These are phyloP conservation scores for Morone chrysops DNA, from an alignment of 2,113 vertebrate species.

Conservation along the genomic window DNA sequence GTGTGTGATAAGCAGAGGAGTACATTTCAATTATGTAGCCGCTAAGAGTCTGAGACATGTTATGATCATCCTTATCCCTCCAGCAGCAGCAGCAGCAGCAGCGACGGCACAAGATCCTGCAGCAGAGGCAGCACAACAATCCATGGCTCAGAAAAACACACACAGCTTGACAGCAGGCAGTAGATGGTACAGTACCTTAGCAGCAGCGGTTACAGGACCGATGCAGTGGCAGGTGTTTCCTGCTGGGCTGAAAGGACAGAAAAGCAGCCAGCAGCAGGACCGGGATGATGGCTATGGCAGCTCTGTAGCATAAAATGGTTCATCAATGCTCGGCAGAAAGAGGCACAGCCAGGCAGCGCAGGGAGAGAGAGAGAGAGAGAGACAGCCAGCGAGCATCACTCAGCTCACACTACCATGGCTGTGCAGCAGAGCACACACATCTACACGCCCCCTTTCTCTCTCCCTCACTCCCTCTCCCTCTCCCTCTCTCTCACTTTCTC, in stretches of 20 bases:
- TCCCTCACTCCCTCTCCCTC: conserved; percentile 43
- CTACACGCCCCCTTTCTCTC: conserved; percentile 79
- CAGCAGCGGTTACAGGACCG: conserved; percentile 53
- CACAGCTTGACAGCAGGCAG: conserved; percentile 69
- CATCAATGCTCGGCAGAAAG: conserved; percentile 83
- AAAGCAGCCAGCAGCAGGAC: conserved; percentile 65
- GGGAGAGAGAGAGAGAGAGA: conserved; percentile 64
- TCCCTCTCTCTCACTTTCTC: conserved; percentile 37
- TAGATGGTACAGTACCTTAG: conserved; percentile 77
- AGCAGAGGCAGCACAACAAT: conserved; percentile 71
- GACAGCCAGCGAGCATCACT: conserved; percentile 79
- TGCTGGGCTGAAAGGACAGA: conserved; percentile 74
- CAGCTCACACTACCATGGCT: conserved; percentile 83
- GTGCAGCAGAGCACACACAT: conserved; percentile 83
- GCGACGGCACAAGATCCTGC: conserved; percentile 68
- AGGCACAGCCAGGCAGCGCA: conserved; percentile 80
- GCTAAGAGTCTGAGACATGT: conserved; percentile 49
- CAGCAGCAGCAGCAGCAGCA: conserved; percentile 57
- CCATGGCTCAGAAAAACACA: conserved; percentile 61
- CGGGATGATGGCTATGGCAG: conserved; percentile 71
- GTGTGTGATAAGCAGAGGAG: conserved; percentile 28
- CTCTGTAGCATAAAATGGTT: conserved; percentile 83
- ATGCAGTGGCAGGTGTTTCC: conserved; percentile 78
- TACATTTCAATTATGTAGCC: conserved; percentile 49
- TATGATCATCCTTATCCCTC: conserved; percentile 62